phyloP scores from a whole-genome alignment of 2,797 vertebrate genomes.

The Betta splendens region DNA sequence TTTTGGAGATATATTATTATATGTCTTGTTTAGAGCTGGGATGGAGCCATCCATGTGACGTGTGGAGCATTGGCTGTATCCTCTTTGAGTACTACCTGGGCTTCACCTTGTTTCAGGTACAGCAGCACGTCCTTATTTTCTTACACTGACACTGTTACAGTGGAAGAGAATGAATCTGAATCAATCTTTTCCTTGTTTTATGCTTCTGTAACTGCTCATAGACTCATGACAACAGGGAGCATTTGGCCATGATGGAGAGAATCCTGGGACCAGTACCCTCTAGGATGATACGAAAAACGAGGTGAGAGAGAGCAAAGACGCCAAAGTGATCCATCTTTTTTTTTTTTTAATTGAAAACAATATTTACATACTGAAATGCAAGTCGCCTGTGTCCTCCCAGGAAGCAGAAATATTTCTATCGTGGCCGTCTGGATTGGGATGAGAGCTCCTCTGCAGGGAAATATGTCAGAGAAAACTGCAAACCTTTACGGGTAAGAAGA shows the following conservation, averaged over 20 bases:
- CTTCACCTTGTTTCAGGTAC: conserved; percentile 98
- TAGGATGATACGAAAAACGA: conserved; percentile 95
- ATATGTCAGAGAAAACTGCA: conserved; percentile 98
- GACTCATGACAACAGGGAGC: conserved; percentile 98
- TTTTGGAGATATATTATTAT: neutral
- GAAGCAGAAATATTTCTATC: conserved; percentile 99
- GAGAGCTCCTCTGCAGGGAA: conserved; percentile 95
- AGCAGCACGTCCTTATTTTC: neutral
- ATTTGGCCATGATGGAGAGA: conserved; percentile 99
- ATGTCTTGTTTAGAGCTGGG: conserved; percentile 85
- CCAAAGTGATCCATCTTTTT: neutral
- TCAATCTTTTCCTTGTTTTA: neutral
- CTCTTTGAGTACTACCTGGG: conserved; percentile 98
- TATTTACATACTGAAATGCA: neutral
- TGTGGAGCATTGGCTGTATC: conserved; percentile 98
- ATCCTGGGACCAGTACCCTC: conserved; percentile 95
- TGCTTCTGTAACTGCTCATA: conserved; percentile 43
- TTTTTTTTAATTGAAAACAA: neutral
- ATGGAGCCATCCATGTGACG: conserved; percentile 97
- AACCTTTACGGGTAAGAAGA: conserved; percentile 89
- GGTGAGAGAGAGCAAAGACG: conserved; percentile 70
- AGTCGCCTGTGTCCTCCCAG: conserved; percentile 65
- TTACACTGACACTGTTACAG: neutral
- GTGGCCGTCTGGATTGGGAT: conserved; percentile 95
- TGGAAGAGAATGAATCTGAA: neutral